These are phyloP conservation scores for Pocillopora verrucosa DNA, from an alignment of 64 coral and sea anemone species.

Conservation along the genomic window DNA sequence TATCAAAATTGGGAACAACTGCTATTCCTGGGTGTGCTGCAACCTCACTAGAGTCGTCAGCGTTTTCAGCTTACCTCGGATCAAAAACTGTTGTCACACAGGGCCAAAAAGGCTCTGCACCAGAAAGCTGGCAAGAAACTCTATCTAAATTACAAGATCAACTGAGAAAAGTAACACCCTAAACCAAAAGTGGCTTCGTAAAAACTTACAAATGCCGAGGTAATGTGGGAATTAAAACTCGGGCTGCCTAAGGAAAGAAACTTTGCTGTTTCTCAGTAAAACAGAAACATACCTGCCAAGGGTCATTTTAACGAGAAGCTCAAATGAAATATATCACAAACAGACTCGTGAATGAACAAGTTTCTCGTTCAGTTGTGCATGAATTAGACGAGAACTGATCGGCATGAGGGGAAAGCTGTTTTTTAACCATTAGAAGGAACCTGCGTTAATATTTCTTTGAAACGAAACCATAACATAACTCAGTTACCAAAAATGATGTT, in stretches of 20 bases:
- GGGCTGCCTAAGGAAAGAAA: not conserved
- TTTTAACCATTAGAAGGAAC: not conserved
- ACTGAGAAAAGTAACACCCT: slow-evolving; percentile 50
- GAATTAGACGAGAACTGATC: not conserved
- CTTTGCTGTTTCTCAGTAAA: not conserved
- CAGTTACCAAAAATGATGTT: not conserved
- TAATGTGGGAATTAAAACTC: not conserved
- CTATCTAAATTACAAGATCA: slow-evolving; percentile 79
- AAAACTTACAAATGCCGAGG: not conserved
- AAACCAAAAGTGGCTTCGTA: not conserved
- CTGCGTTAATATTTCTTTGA: not conserved
- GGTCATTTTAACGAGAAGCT: not conserved
- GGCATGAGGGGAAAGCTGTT: not conserved
- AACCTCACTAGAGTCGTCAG: slow-evolving; percentile 19
- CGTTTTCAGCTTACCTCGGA: slow-evolving; percentile 42
- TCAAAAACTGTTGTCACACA: slow-evolving; percentile 19
- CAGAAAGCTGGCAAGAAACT: slow-evolving; percentile 93
- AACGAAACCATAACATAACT: not conserved
- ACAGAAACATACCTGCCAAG: not conserved
- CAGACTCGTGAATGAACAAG: not conserved
- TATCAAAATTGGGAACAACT: not conserved
- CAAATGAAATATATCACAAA: not conserved
- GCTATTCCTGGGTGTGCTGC: not conserved
- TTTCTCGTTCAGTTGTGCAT: not conserved
- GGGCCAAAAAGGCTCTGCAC: not conserved